These are phyloP conservation scores for Andrena minutula DNA, from an alignment of 2,888 invertebrate genomes.

Conservation along the genomic window DNA sequence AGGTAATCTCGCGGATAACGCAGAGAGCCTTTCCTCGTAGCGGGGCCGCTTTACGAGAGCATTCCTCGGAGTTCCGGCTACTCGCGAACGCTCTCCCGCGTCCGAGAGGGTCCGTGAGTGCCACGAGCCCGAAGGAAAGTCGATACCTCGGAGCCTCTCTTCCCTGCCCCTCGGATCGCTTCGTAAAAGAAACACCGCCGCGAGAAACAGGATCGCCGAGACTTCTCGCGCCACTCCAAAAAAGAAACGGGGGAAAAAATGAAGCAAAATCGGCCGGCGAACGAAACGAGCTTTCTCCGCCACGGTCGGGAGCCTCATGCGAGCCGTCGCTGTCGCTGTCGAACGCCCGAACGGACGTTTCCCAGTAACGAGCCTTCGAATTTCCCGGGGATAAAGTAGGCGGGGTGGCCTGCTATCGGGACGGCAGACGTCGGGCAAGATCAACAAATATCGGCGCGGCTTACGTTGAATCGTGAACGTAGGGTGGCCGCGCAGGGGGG, in stretches of 20 bases:
- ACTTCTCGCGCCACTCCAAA: conserved; percentile 5
- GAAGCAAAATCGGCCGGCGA: conserved; percentile 11
- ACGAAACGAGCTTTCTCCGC: conserved; percentile 22
- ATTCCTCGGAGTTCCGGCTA: conserved; percentile 53
- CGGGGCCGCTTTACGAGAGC: conserved; percentile 52
- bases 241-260: background rate
- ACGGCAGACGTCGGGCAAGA: conserved; percentile 45
- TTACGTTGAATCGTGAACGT: background rate
- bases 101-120: conserved; percentile 43
- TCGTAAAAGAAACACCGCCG: conserved; percentile 56
- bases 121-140: conserved; percentile 48
- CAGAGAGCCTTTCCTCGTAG: conserved; percentile 52
- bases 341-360: background rate
- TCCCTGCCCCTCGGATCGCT: conserved; percentile 35
- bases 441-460: conserved; percentile 59
- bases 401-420: conserved; percentile 13
- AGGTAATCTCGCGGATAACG: conserved; percentile 44
- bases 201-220: conserved; percentile 42
- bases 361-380: conserved; percentile 3
- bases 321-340: background rate
- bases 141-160: conserved; percentile 44
- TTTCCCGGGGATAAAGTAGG: conserved; percentile 19
- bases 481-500: background rate
- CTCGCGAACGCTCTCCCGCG: conserved; percentile 39
- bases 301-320: conserved; percentile 6